Percentiles rank a stretch among this genome's conserved stretches.
phyloP scores from a whole-genome alignment of 2,888 invertebrate species.

The Drosophila koepferae region DNA sequence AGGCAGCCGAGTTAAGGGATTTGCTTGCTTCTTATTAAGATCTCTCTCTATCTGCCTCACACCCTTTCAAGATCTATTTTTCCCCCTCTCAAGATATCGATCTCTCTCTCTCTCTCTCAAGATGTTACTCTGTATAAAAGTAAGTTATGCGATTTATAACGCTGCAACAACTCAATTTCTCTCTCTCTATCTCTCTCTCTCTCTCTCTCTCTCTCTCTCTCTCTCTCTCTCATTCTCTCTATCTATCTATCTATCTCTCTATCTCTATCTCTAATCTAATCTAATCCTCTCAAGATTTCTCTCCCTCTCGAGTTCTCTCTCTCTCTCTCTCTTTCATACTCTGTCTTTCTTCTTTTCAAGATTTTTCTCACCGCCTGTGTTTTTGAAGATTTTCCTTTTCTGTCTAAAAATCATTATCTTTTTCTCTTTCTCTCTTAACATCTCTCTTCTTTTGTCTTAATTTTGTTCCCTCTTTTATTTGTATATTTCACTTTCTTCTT shows the following conservation, averaged over 20 bases:
- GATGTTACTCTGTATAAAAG: too few species aligned
- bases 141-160: too few species aligned
- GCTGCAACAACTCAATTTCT: background rate
- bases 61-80: background rate
- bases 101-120: background rate
- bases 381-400: too few species aligned
- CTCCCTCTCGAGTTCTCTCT: background rate
- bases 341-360: background rate
- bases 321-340: too few species aligned
- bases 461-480: too few species aligned
- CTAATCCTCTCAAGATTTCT: background rate
- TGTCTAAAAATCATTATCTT: too few species aligned
- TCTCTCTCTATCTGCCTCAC: background rate
- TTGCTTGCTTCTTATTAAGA: background rate
- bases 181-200: background rate
- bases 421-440: too few species aligned
- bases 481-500: too few species aligned
- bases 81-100: accelerated
- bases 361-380: too few species aligned
- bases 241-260: background rate
- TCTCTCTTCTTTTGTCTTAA: too few species aligned
- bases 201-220: background rate
- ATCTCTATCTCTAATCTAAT: background rate
- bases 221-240: background rate
- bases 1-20: background rate